Evolutionary conservation across 2,797 vertebrate genomes (phyloP).

Genomic region (Falco naumanni): DNA sequence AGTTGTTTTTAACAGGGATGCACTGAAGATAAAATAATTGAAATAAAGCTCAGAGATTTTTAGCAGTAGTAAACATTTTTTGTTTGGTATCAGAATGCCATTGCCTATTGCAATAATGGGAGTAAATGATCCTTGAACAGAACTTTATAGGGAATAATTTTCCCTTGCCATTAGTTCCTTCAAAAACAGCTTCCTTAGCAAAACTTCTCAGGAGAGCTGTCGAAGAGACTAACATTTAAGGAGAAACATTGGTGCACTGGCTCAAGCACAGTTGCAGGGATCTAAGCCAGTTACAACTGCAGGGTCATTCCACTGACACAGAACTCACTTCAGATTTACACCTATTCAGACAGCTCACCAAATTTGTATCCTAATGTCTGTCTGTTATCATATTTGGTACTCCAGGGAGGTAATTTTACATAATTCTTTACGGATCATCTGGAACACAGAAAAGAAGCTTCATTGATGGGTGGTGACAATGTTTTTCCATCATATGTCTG

Average conservation of each 20-base stretch:
- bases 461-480: background rate
- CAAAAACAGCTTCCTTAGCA: background rate
- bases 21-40: background rate
- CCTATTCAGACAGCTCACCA: background rate
- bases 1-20: background rate
- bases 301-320: fast-evolving
- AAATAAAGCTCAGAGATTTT: background rate
- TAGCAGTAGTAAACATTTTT: constrained; percentile 1
- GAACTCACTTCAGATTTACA: background rate
- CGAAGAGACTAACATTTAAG: background rate
- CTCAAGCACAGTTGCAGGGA: fast-evolving
- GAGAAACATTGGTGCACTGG: background rate
- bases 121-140: constrained; percentile 21
- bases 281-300: background rate
- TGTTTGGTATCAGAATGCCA: background rate
- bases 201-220: background rate
- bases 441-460: background rate
- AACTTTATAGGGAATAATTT: background rate
- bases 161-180: background rate
- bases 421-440: background rate
- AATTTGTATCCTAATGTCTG: background rate
- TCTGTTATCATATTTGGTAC: background rate
- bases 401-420: background rate
- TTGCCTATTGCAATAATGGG: background rate
- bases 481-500: background rate